phyloP scores from a whole-genome alignment of 2,888 invertebrate genomes.

The Drosophila niveifrons region DNA sequence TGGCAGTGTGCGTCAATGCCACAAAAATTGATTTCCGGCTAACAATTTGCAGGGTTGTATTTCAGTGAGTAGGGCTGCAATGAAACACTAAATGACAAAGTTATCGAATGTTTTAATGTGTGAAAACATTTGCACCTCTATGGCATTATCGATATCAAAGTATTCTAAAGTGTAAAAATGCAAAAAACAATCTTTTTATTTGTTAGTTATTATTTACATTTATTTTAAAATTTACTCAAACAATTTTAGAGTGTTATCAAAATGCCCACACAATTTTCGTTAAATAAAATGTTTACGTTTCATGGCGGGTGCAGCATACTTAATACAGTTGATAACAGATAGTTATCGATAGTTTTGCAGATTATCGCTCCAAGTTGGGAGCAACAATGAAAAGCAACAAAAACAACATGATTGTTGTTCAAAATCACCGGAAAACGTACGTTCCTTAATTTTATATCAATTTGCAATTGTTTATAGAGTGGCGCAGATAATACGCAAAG shows the following conservation, averaged over 20 bases:
- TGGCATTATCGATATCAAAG: too few species aligned
- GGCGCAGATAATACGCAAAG: background rate
- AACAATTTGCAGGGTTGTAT: conserved; percentile 45
- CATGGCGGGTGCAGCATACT: too few species aligned
- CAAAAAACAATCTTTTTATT: too few species aligned
- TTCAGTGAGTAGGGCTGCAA: conserved; percentile 49
- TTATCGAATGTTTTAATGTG: conserved; percentile 33
- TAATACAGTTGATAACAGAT: background rate
- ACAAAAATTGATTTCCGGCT: conserved; percentile 58
- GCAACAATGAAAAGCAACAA: conserved; percentile 30
- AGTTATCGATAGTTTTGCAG: conserved; percentile 34
- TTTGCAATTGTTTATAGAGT: conserved; percentile 16
- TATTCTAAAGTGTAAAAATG: too few species aligned
- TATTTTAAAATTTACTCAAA: too few species aligned
- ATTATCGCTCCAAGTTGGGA: conserved; percentile 13
- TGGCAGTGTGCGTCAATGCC: conserved; percentile 71
- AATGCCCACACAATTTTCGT: too few species aligned
- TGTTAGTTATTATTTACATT: too few species aligned
- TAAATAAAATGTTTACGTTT: too few species aligned
- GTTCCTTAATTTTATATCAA: conserved; percentile 41
- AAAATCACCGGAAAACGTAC: conserved; percentile 58
- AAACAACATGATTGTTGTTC: conserved; percentile 61
- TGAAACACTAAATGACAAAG: background rate
- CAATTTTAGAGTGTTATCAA: too few species aligned
- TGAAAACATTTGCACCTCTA: too few species aligned